Conservation (phyloP, 2,113 vertebrate genomes). For the Chaenocephalus aceratus region DNA sequence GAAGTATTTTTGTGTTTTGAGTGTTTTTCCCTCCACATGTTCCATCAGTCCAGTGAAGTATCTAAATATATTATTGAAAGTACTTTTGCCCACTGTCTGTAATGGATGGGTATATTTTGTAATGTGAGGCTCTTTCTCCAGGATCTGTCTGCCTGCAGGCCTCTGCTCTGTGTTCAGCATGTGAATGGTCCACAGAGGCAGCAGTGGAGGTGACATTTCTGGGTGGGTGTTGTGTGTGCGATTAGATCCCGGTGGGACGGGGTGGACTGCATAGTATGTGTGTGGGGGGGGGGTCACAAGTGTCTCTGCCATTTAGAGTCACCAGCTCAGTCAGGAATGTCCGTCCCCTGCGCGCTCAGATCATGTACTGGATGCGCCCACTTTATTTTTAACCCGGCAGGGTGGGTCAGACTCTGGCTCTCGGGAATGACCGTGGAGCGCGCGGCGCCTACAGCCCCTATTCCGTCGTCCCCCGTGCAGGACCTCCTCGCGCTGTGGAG, state of each 20-base stretch:
- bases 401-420: conserved; percentile 79
- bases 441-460: conserved; percentile 60
- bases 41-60: no score
- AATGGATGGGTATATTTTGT: not conserved
- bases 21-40: no score
- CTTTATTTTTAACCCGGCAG: conserved; percentile 86
- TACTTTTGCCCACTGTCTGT: no score
- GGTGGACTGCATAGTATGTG: conserved; percentile 9
- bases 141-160: not conserved
- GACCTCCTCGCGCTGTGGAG: conserved; percentile 39
- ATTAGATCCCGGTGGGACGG: conserved; percentile 59
- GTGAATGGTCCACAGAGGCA: conserved; percentile 21
- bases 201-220: conserved; percentile 66
- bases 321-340: conserved; percentile 82
- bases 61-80: no score
- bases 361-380: conserved; percentile 73
- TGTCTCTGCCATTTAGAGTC: conserved; percentile 85
- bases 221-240: conserved; percentile 47
- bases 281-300: conserved; percentile 44
- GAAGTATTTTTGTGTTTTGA: no score
- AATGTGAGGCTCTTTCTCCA: not conserved
- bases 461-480: conserved; percentile 59
- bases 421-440: conserved; percentile 78
- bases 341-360: conserved; percentile 69
- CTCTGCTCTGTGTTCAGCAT: not conserved